These are phyloP conservation scores for Tympanuchus pallidicinctus DNA, from an alignment of 2,113 vertebrate genomes.

Conservation along the genomic window DNA sequence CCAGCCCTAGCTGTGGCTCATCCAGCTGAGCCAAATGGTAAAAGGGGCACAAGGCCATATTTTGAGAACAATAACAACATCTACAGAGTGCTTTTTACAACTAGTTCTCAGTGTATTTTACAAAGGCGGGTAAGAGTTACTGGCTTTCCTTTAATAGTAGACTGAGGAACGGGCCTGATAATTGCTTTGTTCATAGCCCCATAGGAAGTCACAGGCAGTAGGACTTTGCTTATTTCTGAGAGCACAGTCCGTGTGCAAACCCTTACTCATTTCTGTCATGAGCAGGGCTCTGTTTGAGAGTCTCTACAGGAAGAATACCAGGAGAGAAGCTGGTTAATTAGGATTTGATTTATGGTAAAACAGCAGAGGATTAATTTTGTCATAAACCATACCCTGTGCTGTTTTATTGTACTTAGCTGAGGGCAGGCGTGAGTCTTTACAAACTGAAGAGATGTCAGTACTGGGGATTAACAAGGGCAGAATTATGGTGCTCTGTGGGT, in stretches of 20 bases:
- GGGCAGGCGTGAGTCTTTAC: background rate
- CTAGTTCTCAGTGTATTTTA: background rate
- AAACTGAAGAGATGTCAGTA: background rate
- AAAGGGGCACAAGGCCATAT: background rate
- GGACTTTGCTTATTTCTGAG: background rate
- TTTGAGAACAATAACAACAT: background rate
- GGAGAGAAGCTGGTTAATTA: background rate
- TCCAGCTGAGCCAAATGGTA: background rate
- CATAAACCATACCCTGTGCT: background rate
- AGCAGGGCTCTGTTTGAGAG: background rate
- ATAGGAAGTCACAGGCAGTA: background rate
- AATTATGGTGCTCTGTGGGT: background rate
- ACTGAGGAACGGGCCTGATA: background rate
- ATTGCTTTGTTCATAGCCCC: background rate
- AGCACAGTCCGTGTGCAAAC: background rate
- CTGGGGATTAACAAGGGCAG: conserved; percentile 8
- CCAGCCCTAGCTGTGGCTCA: background rate
- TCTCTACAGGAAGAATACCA: background rate
- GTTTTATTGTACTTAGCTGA: background rate
- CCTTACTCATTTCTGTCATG: background rate
- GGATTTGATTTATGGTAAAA: background rate
- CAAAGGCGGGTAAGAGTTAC: background rate
- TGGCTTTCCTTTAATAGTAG: background rate
- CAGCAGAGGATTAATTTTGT: background rate
- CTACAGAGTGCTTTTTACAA: background rate